Percentiles rank a stretch among this genome's conserved stretches.
These are phyloP conservation scores for Cosmopolites sordidus DNA, from an alignment of 2,888 invertebrate species.

Conservation along the genomic window DNA sequence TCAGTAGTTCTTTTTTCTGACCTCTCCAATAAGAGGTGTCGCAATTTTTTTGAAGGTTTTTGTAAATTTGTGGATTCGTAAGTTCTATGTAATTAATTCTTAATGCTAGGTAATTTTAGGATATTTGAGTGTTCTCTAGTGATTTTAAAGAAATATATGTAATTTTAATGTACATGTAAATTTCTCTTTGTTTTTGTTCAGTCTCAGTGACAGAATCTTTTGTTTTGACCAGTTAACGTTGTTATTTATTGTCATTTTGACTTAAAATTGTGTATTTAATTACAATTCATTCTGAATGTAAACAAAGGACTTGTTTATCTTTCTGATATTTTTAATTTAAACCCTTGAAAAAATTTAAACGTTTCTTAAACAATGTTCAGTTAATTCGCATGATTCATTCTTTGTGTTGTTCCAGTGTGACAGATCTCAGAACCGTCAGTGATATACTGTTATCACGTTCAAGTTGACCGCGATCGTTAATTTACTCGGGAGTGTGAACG, in stretches of 20 bases:
- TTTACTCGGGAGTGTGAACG: slow-evolving; percentile 1
- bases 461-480: too few relatives aligned
- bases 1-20: slow-evolving; percentile 21
- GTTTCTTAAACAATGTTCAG: too few relatives aligned
- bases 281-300: too few relatives aligned
- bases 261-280: too few relatives aligned
- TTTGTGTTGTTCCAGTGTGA: too few relatives aligned
- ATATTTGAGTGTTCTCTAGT: too few relatives aligned
- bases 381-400: too few relatives aligned
- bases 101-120: neutral
- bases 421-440: neutral
- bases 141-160: neutral
- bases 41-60: slow-evolving; percentile 21
- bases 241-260: neutral
- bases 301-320: too few relatives aligned
- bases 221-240: neutral
- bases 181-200: neutral
- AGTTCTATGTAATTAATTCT: neutral
- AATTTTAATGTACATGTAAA: neutral
- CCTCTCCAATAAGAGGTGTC: slow-evolving; percentile 25
- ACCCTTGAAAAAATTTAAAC: too few relatives aligned
- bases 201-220: neutral
- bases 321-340: too few relatives aligned
- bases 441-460: too few relatives aligned
- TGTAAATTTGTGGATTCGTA: neutral